Conservation (phyloP, 1,140 invertebrate genomes). For the Drosophila littoralis region DNA sequence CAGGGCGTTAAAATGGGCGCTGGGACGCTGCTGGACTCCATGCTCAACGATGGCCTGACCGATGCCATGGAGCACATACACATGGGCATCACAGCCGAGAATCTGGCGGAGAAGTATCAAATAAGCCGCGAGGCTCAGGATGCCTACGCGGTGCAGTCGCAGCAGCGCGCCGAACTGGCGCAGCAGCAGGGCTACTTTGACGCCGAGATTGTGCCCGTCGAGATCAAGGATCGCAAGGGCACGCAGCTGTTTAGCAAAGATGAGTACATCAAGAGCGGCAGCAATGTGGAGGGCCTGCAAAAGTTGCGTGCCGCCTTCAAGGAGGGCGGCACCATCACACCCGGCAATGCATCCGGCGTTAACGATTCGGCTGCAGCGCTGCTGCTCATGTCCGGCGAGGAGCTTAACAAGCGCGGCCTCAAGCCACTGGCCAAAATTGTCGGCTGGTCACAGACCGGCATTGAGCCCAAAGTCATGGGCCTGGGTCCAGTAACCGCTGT, state of each 20-base stretch:
- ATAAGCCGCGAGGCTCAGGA: slow-evolving; percentile 92
- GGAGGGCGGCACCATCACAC: slow-evolving; percentile 89
- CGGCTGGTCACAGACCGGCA: slow-evolving; percentile 87
- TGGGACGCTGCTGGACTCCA: slow-evolving; percentile 88
- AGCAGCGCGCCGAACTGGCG: slow-evolving; percentile 88
- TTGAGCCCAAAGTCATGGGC: slow-evolving; percentile 92
- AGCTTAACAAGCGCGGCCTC: slow-evolving; percentile 85
- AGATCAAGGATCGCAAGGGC: slow-evolving; percentile 85
- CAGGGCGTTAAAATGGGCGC: slow-evolving; percentile 90
- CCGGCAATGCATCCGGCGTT: slow-evolving; percentile 92
- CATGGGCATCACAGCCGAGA: slow-evolving; percentile 95
- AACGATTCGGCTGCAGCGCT: slow-evolving; percentile 95
- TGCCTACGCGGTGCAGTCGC: slow-evolving; percentile 89
- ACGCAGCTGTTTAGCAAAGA: slow-evolving; percentile 86
- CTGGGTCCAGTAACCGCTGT: slow-evolving; percentile 90
- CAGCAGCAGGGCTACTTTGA: slow-evolving; percentile 88
- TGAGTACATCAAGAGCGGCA: slow-evolving; percentile 89
- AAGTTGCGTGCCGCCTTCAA: slow-evolving; percentile 88
- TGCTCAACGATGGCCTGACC: slow-evolving; percentile 91
- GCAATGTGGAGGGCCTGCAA: slow-evolving; percentile 86
- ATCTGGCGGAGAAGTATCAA: slow-evolving; percentile 89
- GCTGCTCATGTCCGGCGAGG: slow-evolving; percentile 88
- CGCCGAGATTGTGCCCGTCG: slow-evolving; percentile 89
- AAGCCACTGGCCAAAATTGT: slow-evolving; percentile 88
- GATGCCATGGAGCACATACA: slow-evolving; percentile 92